These are phyloP conservation scores for Elymnias hypermnestra DNA, from an alignment of 1,140 invertebrate species.

Conservation along the genomic window DNA sequence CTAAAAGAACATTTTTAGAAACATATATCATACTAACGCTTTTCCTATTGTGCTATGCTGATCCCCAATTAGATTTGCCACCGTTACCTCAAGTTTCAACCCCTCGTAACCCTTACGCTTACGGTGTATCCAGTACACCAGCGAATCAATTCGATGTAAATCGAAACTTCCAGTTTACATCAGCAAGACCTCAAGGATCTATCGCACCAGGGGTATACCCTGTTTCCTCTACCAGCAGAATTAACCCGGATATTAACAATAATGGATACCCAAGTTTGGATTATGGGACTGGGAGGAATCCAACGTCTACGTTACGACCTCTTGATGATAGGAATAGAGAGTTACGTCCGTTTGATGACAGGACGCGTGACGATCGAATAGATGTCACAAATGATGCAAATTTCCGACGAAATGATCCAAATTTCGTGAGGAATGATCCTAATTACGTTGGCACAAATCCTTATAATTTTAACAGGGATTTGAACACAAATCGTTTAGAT, in stretches of 20 bases:
- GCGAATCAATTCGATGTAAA: slow-evolving; percentile 55
- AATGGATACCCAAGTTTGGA: slow-evolving; percentile 61
- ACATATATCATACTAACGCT: no score
- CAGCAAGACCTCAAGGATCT: slow-evolving; percentile 41
- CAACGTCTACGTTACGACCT: slow-evolving; percentile 53
- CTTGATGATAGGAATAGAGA: slow-evolving; percentile 39
- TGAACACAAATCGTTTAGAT: slow-evolving; percentile 48
- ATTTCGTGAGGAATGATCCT: slow-evolving; percentile 56
- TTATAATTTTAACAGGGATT: slow-evolving; percentile 52
- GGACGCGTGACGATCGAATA: slow-evolving; percentile 55
- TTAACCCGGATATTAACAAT: slow-evolving; percentile 69
- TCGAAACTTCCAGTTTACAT: slow-evolving; percentile 55
- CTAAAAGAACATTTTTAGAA: no score
- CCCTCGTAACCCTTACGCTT: slow-evolving; percentile 53
- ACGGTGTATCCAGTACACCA: slow-evolving; percentile 57
- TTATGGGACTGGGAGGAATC: slow-evolving; percentile 43
- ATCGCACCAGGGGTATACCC: slow-evolving; percentile 48
- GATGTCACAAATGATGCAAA: slow-evolving; percentile 64
- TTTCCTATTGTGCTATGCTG: slow-evolving; percentile 32
- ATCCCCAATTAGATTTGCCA: slow-evolving; percentile 75
- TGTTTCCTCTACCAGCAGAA: slow-evolving; percentile 56
- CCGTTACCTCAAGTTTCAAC: slow-evolving; percentile 72
- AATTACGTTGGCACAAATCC: slow-evolving; percentile 58
- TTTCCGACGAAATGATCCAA: slow-evolving; percentile 62
- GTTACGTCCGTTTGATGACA: slow-evolving; percentile 44